Percentiles rank a stretch among this genome's conserved stretches.
Evolutionary conservation across 2,888 invertebrate genomes (phyloP).

Genomic region (Drosophila antonietae): DNA sequence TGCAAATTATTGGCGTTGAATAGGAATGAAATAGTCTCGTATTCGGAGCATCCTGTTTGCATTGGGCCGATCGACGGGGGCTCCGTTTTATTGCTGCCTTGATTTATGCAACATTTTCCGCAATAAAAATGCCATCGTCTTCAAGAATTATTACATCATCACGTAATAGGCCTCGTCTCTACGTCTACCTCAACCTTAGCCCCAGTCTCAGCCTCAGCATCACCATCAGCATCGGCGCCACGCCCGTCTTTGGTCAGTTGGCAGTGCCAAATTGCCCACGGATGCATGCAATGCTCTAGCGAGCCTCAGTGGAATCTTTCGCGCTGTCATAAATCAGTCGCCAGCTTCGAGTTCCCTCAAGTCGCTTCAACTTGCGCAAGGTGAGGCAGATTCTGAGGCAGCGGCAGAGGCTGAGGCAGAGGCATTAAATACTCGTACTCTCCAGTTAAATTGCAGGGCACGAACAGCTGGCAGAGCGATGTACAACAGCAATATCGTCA

Average conservation of each 20-base stretch:
- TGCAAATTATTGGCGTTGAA: conserved; percentile 67
- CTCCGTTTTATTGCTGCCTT: conserved; percentile 75
- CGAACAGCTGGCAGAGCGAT: conserved; percentile 54
- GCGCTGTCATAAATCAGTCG: conserved; percentile 77
- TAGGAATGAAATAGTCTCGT: conserved; percentile 58
- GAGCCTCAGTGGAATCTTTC: conserved; percentile 54
- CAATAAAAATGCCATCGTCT: conserved; percentile 77
- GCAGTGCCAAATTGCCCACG: conserved; percentile 66
- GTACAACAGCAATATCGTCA: conserved; percentile 32
- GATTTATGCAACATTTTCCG: conserved; percentile 79
- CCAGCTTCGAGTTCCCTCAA: conserved; percentile 56
- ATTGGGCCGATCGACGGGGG: conserved; percentile 56
- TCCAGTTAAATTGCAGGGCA: conserved; percentile 73
- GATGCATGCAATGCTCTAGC: conserved; percentile 40
- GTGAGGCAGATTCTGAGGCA: background rate
- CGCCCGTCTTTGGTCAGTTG: conserved; percentile 59
- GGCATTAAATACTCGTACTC: conserved; percentile 71
- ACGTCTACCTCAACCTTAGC: conserved; percentile 13
- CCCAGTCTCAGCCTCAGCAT: conserved; percentile 24
- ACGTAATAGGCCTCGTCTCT: conserved; percentile 69
- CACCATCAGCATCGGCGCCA: conserved; percentile 57
- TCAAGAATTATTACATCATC: conserved; percentile 79
- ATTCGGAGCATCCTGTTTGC: conserved; percentile 61
- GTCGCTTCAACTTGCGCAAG: conserved; percentile 17
- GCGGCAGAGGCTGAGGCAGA: conserved; percentile 44